Conservation (phyloP, 2,113 vertebrate genomes). For the Monopterus albus region DNA sequence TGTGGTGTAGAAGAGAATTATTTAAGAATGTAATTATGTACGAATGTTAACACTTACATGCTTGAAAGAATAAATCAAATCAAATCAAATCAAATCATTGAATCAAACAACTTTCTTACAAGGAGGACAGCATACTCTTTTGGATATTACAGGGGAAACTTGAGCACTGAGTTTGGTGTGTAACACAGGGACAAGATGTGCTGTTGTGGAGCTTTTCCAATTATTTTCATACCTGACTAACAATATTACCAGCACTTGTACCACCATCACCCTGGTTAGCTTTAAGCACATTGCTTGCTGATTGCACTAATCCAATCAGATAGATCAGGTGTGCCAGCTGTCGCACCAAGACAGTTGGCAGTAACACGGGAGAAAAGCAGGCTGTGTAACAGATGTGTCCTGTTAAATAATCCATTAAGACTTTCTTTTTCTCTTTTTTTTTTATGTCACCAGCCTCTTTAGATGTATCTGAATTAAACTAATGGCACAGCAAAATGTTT, state of each 20-base stretch:
- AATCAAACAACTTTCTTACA: background rate
- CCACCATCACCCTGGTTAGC: slow-evolving; percentile 56
- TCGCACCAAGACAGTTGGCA: slow-evolving; percentile 56
- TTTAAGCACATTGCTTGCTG: slow-evolving; percentile 57
- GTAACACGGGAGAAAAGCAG: slow-evolving; percentile 38
- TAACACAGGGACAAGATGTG: background rate
- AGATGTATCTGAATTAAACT: slow-evolving; percentile 45
- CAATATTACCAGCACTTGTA: slow-evolving; percentile 27
- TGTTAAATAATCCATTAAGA: slow-evolving; percentile 79
- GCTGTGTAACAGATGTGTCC: slow-evolving; percentile 70
- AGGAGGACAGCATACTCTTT: background rate
- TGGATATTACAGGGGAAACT: background rate
- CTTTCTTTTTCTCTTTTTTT: slow-evolving; percentile 34
- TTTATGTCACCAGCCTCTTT: slow-evolving; percentile 41
- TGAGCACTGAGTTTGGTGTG: background rate
- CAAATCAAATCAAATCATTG: too few species aligned
- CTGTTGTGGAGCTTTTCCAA: background rate
- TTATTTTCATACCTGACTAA: slow-evolving; percentile 49
- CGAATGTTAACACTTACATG: too few species aligned
- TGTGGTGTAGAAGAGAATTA: too few species aligned
- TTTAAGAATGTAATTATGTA: too few species aligned
- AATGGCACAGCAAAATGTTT: slow-evolving; percentile 34
- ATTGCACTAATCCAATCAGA: slow-evolving; percentile 76
- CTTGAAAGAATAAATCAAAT: too few species aligned
- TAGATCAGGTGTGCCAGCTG: slow-evolving; percentile 78